Conservation (phyloP, 2,113 vertebrate species). For the Pteronura brasiliensis region DNA sequence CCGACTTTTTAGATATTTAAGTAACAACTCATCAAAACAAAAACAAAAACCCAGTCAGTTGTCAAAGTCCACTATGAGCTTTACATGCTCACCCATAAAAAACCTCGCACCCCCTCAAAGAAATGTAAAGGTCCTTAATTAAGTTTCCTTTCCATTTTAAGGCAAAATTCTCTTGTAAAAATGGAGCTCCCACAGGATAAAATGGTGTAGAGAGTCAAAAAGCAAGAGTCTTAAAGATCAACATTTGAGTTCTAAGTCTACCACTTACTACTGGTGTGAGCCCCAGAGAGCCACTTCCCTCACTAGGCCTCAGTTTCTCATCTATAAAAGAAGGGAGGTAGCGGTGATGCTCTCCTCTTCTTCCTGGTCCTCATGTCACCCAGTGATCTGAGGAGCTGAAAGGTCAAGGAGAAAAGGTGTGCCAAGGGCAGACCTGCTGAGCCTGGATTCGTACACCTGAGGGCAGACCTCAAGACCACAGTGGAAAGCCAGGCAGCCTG, state of each 20-base stretch:
- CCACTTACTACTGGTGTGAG: neutral
- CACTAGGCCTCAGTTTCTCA: neutral
- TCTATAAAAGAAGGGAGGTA: neutral
- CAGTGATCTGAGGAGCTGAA: neutral
- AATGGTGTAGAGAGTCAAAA: neutral
- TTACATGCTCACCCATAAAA: neutral
- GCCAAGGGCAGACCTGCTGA: neutral
- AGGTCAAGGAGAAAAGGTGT: neutral
- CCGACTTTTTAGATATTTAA: slow-evolving; percentile 19
- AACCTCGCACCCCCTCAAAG: neutral
- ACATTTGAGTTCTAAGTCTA: neutral
- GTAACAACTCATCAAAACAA: neutral
- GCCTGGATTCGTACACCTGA: neutral
- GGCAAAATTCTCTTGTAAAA: neutral
- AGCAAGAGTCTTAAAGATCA: neutral
- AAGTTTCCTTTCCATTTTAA: slow-evolving; percentile 8
- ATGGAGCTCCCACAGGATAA: neutral
- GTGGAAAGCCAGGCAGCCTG: neutral
- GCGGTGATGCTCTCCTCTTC: neutral
- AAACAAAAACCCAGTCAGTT: neutral
- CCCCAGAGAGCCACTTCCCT: neutral
- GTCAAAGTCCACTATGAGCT: neutral
- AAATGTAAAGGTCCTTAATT: neutral
- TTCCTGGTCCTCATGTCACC: neutral
- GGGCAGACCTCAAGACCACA: neutral